Evolutionary conservation across 1,140 invertebrate species (phyloP).

Genomic region (Pseudomyrmex cubaensis): DNA sequence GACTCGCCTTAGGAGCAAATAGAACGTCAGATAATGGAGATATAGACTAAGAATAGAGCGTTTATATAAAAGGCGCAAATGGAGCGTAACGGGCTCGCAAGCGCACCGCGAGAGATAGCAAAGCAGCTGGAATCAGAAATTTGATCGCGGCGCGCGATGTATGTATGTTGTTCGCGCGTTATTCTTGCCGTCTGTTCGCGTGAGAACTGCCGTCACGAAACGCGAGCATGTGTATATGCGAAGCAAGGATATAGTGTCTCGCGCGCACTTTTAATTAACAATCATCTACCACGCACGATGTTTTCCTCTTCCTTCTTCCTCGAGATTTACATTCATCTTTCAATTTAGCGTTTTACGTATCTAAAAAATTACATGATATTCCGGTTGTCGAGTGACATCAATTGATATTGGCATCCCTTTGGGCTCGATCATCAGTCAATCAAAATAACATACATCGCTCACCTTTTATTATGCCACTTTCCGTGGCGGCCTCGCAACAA

Average conservation of each 20-base stretch:
- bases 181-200: conserved; percentile 4
- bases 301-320: too few species aligned
- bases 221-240: not conserved
- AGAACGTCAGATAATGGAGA: conserved; percentile 76
- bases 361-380: not conserved
- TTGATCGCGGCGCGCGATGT: not conserved
- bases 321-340: not conserved
- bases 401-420: conserved; percentile 38
- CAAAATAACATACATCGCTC: conserved; percentile 59
- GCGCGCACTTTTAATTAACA: too few species aligned
- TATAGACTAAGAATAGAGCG: conserved; percentile 76
- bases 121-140: conserved; percentile 41
- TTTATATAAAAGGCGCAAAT: conserved; percentile 69
- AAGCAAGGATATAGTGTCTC: conserved; percentile 10
- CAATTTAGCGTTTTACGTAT: not conserved
- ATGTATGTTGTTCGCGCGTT: not conserved
- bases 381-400: conserved; percentile 1
- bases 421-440: conserved; percentile 27
- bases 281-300: too few species aligned
- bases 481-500: conserved; percentile 73
- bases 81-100: conserved; percentile 72
- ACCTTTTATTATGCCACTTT: conserved; percentile 79
- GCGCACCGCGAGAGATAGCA: conserved; percentile 39
- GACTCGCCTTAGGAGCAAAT: conserved; percentile 71
- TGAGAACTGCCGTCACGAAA: not conserved